These are phyloP conservation scores for Caenorhabditis imperialis DNA, from an alignment of 2,888 invertebrate genomes.

Conservation along the genomic window DNA sequence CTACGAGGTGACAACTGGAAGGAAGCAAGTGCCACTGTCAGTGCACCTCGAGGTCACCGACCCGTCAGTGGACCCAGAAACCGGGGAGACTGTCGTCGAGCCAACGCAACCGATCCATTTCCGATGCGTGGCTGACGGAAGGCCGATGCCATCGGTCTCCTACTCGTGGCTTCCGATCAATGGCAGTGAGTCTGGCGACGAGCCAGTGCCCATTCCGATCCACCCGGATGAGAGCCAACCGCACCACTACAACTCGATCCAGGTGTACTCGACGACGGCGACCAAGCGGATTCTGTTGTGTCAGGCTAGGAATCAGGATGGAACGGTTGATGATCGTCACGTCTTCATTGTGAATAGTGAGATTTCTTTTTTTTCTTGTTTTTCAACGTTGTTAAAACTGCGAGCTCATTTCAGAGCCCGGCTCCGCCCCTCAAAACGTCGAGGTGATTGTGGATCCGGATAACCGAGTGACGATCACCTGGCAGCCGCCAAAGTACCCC, in stretches of 20 bases:
- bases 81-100: conserved; percentile 71
- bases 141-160: conserved; percentile 75
- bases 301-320: conserved; percentile 76
- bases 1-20: conserved; percentile 75
- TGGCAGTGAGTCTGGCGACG: conserved; percentile 69
- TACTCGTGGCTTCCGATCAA: conserved; percentile 77
- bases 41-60: conserved; percentile 72
- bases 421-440: conserved; percentile 72
- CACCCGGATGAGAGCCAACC: conserved; percentile 60
- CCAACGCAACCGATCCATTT: conserved; percentile 75
- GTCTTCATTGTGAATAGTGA: conserved; percentile 73
- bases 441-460: conserved; percentile 74
- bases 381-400: neutral
- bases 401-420: conserved; percentile 71
- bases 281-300: conserved; percentile 73
- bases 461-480: conserved; percentile 75
- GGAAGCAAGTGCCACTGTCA: conserved; percentile 75
- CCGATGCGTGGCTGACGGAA: conserved; percentile 76
- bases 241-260: conserved; percentile 73
- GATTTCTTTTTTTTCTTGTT: conserved; percentile 16
- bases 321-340: conserved; percentile 71
- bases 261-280: conserved; percentile 72
- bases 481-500: conserved; percentile 75
- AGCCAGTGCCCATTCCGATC: conserved; percentile 72
- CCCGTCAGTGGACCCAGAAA: conserved; percentile 56